Evolutionary conservation across 2,113 vertebrate species (phyloP), one percentile per base, ranked within the genome.

Genomic region (Hystrix brachyura): DNA sequence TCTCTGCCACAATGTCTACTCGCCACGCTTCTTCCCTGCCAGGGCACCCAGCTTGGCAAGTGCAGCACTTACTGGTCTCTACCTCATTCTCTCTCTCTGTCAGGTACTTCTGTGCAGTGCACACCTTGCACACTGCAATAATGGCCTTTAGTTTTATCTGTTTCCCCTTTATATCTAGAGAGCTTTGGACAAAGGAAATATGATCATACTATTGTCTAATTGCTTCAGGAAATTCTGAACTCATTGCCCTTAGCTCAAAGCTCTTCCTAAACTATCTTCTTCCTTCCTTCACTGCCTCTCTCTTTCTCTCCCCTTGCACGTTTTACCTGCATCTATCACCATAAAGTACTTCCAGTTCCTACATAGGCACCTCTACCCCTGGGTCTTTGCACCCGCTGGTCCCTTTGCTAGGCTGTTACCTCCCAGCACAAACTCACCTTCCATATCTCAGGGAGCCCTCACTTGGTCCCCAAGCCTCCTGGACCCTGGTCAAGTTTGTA

Each of bases 221-320:
- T 59, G 67, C 46, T 76, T 81, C 60, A 48, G 81, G 74, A 92
- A 69, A 79, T 92, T 27, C 18, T 60, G 87, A 34, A 53, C 38
- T 46, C 19, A 7, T 14, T 71, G 46, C 17, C 59, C 89, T 72
- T 25, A 62, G 53, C 48, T 67, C n/a, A 38, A 78, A 76, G 43
- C 34, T 34, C 79, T 95, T 62, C 19, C 3, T 38, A 48, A 27
- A 64, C 19, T 3, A 29, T 8, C 0, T 25, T 62, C 57, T 59
- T 72, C 34, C 53, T 62, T 65, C n/a, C 19, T 19, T 10, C 46
- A 53, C 29, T 62, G 71, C 9, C 38, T 38, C 38, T 38, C 38
- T 38, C 38, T 38, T 38, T 92, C 7, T 55, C 15, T 69, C 11
- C 53, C 57, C 21, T 32, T 71, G 34, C 3, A 51, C 21, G 4